These are phyloP conservation scores for Petrocephalus sullivani DNA, from an alignment of 2,797 vertebrate genomes.

Conservation along the genomic window DNA sequence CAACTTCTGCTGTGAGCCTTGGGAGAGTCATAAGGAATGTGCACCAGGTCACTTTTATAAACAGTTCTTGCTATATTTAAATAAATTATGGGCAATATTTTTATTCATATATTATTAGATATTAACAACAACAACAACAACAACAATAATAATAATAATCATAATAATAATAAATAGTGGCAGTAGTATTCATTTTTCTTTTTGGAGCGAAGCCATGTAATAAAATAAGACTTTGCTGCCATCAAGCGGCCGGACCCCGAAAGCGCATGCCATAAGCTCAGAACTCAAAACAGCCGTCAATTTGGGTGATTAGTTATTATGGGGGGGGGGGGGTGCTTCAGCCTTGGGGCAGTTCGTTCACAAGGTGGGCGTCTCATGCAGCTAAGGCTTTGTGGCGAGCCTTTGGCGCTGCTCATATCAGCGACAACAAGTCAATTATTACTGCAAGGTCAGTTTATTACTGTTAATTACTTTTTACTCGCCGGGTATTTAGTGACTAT, in stretches of 20 bases:
- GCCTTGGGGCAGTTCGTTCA: slow-evolving; percentile 92
- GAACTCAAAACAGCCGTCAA: neutral
- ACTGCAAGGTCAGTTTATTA: neutral
- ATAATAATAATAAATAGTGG: neutral
- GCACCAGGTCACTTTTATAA: neutral
- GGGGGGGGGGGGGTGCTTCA: slow-evolving; percentile 81
- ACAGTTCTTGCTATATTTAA: neutral
- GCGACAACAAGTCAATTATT: too few species aligned
- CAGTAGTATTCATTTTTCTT: neutral
- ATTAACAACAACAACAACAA: neutral
- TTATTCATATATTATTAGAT: too few species aligned
- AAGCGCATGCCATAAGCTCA: neutral
- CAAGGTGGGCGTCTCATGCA: slow-evolving; percentile 73
- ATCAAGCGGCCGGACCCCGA: neutral
- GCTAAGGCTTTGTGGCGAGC: neutral
- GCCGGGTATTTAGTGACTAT: too few species aligned
- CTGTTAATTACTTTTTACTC: neutral
- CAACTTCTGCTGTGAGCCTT: neutral
- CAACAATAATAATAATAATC: too few species aligned
- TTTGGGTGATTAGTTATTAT: neutral
- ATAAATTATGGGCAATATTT: neutral
- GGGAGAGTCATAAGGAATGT: neutral
- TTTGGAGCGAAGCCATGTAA: neutral
- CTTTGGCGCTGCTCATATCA: neutral
- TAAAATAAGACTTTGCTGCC: neutral